These are phyloP conservation scores for Meteorus sp. DNA, from an alignment of 1,140 invertebrate species.

Conservation along the genomic window DNA sequence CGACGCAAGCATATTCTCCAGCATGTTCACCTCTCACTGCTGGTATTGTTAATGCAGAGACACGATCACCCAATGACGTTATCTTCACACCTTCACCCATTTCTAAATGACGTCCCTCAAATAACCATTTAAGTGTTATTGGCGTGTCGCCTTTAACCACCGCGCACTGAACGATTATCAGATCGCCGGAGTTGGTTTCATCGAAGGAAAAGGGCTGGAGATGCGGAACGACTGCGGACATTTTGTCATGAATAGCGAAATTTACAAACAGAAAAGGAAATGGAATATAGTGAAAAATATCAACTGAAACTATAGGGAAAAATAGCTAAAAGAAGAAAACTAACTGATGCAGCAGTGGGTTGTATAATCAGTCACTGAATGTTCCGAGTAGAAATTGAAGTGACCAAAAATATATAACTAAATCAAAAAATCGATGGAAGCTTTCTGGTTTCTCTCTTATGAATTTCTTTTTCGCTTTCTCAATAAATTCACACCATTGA, in stretches of 20 bases:
- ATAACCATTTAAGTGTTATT: slow-evolving; percentile 70
- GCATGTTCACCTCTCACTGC: slow-evolving; percentile 61
- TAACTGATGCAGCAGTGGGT: too few species aligned
- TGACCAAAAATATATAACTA: too few species aligned
- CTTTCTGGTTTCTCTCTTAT: too few species aligned
- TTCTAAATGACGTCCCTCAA: slow-evolving; percentile 55
- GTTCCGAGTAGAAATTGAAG: too few species aligned
- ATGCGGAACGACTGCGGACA: slow-evolving; percentile 52
- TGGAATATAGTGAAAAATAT: too few species aligned
- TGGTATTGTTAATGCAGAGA: slow-evolving; percentile 59
- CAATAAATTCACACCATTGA: slow-evolving; percentile 72
- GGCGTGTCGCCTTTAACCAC: slow-evolving; percentile 75
- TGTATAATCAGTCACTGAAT: too few species aligned
- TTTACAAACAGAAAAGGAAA: too few species aligned
- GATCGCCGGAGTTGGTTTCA: slow-evolving; percentile 61
- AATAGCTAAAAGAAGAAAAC: too few species aligned
- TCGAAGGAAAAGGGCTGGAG: slow-evolving; percentile 56
- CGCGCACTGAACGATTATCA: slow-evolving; percentile 69
- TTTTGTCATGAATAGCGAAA: too few species aligned
- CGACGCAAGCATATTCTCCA: slow-evolving; percentile 77
- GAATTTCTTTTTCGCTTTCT: too few species aligned
- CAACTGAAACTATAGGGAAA: too few species aligned
- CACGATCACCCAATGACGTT: slow-evolving; percentile 62
- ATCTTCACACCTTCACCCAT: slow-evolving; percentile 61
- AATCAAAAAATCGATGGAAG: slow-evolving; percentile 1